These are phyloP conservation scores for Morone saxatilis DNA, from an alignment of 2,113 vertebrate genomes.

Conservation along the genomic window DNA sequence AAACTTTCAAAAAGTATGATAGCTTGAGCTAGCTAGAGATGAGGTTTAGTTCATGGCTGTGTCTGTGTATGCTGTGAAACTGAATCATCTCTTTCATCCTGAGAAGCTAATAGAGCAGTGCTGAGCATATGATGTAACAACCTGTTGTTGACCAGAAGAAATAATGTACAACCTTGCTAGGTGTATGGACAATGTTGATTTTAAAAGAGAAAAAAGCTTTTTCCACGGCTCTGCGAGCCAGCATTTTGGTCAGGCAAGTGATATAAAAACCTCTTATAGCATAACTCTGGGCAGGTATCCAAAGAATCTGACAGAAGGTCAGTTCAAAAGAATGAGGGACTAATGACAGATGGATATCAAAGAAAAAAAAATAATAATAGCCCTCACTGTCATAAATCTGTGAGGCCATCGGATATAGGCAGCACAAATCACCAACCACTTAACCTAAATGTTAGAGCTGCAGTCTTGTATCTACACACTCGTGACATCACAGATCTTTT, in stretches of 20 bases:
- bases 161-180: neutral
- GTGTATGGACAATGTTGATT: neutral
- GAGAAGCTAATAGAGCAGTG: constrained; percentile 13
- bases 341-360: constrained; percentile 29
- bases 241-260: neutral
- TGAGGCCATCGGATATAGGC: constrained; percentile 8
- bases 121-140: neutral
- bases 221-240: neutral
- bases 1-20: constrained; percentile 22
- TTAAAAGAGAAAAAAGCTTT: neutral
- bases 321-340: constrained; percentile 13
- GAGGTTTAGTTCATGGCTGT: neutral
- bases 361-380: constrained; percentile 10
- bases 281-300: neutral
- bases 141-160: neutral
- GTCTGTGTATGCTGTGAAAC: constrained; percentile 19
- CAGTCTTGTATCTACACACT: constrained; percentile 6
- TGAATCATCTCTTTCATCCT: constrained; percentile 35
- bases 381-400: constrained; percentile 28
- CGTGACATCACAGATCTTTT: constrained; percentile 42
- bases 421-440: constrained; percentile 50
- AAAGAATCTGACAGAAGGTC: neutral
- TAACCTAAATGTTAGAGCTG: constrained; percentile 45
- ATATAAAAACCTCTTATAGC: neutral
- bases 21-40: neutral